Conservation (phyloP, 2,113 vertebrate genomes). For the Eptatretus burgeri region DNA sequence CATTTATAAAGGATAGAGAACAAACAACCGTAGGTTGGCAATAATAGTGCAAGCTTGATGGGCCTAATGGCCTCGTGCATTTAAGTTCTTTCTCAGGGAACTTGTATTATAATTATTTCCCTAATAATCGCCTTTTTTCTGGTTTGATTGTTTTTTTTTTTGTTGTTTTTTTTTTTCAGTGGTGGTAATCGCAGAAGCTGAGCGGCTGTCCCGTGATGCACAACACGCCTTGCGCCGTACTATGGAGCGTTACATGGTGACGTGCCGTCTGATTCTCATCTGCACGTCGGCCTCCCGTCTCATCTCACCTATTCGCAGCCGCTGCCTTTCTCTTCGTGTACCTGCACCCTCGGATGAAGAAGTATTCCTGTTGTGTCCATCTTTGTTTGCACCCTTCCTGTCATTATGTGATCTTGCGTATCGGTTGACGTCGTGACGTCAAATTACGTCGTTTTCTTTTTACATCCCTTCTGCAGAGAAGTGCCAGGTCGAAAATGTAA, state of each 20-base stretch:
- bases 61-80: too few species aligned
- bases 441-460: too few species aligned
- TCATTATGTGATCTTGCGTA: too few species aligned
- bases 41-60: too few species aligned
- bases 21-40: too few species aligned
- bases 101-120: too few species aligned
- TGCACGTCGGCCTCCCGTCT: slow-evolving; percentile 89
- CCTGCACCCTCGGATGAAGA: slow-evolving; percentile 61
- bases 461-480: too few species aligned
- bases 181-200: slow-evolving; percentile 69
- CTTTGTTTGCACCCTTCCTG: too few species aligned
- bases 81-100: neutral
- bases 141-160: neutral
- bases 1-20: too few species aligned
- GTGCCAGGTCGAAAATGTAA: too few species aligned
- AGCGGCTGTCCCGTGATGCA: slow-evolving; percentile 75
- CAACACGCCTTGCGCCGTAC: slow-evolving; percentile 82
- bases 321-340: slow-evolving; percentile 59
- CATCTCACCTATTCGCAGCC: slow-evolving; percentile 59
- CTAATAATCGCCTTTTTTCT: too few species aligned
- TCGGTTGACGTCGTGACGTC: too few species aligned
- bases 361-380: slow-evolving; percentile 14
- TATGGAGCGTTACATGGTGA: slow-evolving; percentile 92
- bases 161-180: slow-evolving; percentile 20
- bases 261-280: slow-evolving; percentile 66